Percentiles rank a stretch among this genome's conserved stretches.
Evolutionary conservation across 2,113 vertebrate genomes (phyloP).

Genomic region (Ailurus styani): DNA sequence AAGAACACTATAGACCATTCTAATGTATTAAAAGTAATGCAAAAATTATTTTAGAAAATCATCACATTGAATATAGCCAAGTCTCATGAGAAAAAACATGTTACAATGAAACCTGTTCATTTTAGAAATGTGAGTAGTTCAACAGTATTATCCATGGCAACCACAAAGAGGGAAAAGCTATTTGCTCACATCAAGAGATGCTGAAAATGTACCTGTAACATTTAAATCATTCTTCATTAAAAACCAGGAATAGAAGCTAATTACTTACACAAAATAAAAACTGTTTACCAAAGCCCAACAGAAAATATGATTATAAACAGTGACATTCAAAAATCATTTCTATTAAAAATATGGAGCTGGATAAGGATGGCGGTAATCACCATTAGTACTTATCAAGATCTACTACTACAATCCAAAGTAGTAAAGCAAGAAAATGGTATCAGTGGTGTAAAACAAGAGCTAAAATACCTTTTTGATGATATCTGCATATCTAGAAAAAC

Average conservation of each 20-base stretch:
- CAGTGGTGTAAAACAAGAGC: neutral
- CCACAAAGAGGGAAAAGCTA: neutral
- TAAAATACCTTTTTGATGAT: neutral
- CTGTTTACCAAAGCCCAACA: neutral
- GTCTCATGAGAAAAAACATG: neutral
- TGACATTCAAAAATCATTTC: conserved; percentile 2
- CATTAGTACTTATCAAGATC: neutral
- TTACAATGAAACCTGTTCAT: neutral
- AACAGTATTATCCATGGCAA: neutral
- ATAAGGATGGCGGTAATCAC: neutral
- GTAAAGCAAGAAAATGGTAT: neutral
- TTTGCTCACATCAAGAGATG: neutral
- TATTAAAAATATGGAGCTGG: conserved; percentile 13
- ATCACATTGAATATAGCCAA: neutral
- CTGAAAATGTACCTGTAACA: neutral
- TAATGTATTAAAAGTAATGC: neutral
- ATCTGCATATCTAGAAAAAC: neutral
- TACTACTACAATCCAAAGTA: neutral
- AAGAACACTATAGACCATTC: neutral
- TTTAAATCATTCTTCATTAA: neutral
- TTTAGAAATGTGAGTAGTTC: neutral
- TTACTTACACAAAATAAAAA: neutral
- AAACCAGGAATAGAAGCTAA: conserved; percentile 10
- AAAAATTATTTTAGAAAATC: neutral
- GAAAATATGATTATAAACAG: neutral